Base-by-base conservation (phyloP, 2,888 invertebrate species). In the Papilio elwesi region DNA sequence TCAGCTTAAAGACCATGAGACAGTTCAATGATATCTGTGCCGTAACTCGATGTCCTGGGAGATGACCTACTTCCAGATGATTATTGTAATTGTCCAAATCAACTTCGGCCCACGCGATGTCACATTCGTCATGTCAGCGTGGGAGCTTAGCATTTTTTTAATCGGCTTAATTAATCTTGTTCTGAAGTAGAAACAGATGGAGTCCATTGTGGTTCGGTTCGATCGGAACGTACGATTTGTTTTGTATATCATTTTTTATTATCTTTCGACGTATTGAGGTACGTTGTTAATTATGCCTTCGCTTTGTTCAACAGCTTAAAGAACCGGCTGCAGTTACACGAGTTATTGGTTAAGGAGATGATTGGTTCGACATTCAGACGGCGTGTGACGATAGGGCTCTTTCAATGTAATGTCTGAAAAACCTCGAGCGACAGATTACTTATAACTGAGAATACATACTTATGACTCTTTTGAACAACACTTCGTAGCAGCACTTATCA, bases 401-500 rank as follows among this genome's bases (percentile, higher is more conserved):
- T 43, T 0, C 6, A 43, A 43, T 5, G 43, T 43, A 9, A 43
- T 43, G 43, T 43, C 43, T 6, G 43, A 9, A 4, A 26, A 26
- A 43, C 43, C 43, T 43, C 7, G 43, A 43, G 5, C 43, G n/a
- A n/a, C n/a, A n/a, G 43, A 43, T 43, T 43, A 7, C 7, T 43
- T 43, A 43, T 43, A 6, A 43, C 43, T 43, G 6, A 43, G 43
- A 43, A 43, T 43, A 43, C 43, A n/a, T n/a, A n/a, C n/a, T n/a
- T n/a, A n/a, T n/a, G n/a, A n/a, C n/a, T n/a, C n/a, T n/a, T n/a
- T n/a, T n/a, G n/a, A 26, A 26, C 26, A 26, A 1, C 26, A 26
- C 26, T 26, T 26, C 26, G 2, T 4, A 26, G 26, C 43, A 82
- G 81, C 92, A 92, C 93, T 88, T 90, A 92, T 93, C 91, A 90